Base-by-base conservation (phyloP, 2,888 invertebrate species). In the Osmoderma eremita region DNA sequence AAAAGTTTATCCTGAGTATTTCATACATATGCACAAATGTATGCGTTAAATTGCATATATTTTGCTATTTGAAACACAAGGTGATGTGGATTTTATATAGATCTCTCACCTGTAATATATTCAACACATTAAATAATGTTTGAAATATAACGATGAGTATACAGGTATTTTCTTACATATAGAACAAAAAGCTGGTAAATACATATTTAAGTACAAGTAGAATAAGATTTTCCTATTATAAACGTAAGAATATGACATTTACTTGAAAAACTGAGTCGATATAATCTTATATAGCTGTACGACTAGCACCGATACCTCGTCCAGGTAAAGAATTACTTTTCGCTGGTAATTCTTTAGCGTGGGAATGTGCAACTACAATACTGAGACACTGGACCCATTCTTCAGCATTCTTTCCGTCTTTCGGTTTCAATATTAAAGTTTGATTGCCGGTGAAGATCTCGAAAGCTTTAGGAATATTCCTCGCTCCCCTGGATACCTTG, bases 321-420 rank as follows among this genome's bases (percentile, higher is more conserved):
- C 83, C 83, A 12, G 83, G 83, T 71, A 83, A 77, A 36, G 83
- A 83, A 73, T 83, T 83, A 73, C 83, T 83, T 75, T 83, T 83
- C 3, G 81, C 82, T 1, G 83, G 82, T 65, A 83, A 53, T 72
- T 88, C 88, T 38, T 87, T 80, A 0, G 90, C 88, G 75, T 93
- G 92, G 0, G 92, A 91, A 80, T 95, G 94, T 0, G 96, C 95
- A 10, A 97, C 93, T 3, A 95, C 96, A 70, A 96, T 94, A 78
- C 94, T 95, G 70, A 97, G 87, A 82, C 94, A 96, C 82, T 97
- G 96, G 50, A 96, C 94, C 95, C 97, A 97, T 81, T 96, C 93
- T 83, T 97, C 96, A 0, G 95, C 96, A 81, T 96, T 93, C 83
- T 94, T 94, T 49, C 94, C 94, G 80, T 95, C 95, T 82, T 94